Conservation (phyloP, 2,888 invertebrate species). For the Rhopalosiphum nymphaeae region DNA sequence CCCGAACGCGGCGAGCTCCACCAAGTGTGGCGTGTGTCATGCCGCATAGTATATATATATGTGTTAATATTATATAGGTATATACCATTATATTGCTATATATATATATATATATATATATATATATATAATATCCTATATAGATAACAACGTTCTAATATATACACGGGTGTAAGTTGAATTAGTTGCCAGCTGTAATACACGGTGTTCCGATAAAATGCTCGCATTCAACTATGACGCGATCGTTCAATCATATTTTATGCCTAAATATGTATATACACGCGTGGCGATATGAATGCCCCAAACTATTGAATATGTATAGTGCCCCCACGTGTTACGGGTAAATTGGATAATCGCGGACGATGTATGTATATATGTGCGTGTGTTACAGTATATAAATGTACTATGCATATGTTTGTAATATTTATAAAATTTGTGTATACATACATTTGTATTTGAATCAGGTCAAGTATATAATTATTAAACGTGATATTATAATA, state of each 20-base stretch:
- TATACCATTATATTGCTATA: background rate
- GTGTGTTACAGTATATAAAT: too few species aligned
- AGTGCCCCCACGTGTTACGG: background rate
- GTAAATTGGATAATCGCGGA: background rate
- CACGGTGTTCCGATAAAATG: slow-evolving; percentile 17
- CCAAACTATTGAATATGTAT: background rate
- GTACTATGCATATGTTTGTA: too few species aligned
- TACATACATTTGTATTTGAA: too few species aligned
- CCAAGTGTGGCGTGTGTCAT: too few species aligned
- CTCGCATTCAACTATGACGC: background rate
- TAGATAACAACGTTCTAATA: background rate
- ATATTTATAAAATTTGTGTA: too few species aligned
- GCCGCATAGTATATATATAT: background rate
- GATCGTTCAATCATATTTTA: slow-evolving; percentile 29
- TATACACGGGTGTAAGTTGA: background rate
- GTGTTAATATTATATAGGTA: background rate
- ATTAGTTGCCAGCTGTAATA: slow-evolving; percentile 15
- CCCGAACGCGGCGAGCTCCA: background rate
- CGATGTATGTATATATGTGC: too few species aligned
- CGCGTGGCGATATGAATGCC: background rate
- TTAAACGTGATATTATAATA: background rate
- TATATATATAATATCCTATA: background rate
- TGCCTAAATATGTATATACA: background rate
- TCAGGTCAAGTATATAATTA: background rate
- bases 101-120: too few species aligned